Percentiles rank a stretch among this genome's conserved stretches.
phyloP scores from a whole-genome alignment of 2,113 vertebrate species.

The Dryoscopus gambensis region DNA sequence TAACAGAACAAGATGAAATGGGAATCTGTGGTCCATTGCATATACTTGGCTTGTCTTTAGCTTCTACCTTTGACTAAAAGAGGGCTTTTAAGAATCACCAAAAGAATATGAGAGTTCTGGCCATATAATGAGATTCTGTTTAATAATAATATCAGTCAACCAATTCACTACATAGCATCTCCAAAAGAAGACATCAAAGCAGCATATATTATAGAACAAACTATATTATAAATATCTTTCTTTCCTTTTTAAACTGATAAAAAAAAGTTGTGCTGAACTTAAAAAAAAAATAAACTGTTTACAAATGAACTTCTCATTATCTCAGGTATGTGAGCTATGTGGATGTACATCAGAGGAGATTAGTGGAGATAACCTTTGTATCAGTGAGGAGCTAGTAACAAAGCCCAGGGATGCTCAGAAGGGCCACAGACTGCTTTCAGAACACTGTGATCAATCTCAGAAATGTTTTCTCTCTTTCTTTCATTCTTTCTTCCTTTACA shows the following conservation, averaged over 20 bases:
- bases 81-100: neutral
- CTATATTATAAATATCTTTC: neutral
- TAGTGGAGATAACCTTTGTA: constrained; percentile 35
- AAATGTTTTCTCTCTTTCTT: neutral
- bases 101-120: neutral
- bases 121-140: neutral
- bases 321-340: constrained; percentile 56
- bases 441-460: neutral
- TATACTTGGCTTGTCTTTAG: neutral
- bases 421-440: neutral
- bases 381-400: neutral
- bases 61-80: neutral
- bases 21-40: neutral
- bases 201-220: neutral
- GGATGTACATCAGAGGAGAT: neutral
- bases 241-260: neutral
- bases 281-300: neutral
- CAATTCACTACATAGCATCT: neutral
- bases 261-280: neutral
- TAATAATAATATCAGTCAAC: neutral
- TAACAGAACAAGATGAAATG: neutral
- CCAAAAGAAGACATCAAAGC: neutral
- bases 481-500: neutral
- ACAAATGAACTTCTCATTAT: constrained; percentile 18
- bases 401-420: neutral